phyloP scores from a whole-genome alignment of 2,888 invertebrate genomes.

The Pristionchus fissidentatus region DNA sequence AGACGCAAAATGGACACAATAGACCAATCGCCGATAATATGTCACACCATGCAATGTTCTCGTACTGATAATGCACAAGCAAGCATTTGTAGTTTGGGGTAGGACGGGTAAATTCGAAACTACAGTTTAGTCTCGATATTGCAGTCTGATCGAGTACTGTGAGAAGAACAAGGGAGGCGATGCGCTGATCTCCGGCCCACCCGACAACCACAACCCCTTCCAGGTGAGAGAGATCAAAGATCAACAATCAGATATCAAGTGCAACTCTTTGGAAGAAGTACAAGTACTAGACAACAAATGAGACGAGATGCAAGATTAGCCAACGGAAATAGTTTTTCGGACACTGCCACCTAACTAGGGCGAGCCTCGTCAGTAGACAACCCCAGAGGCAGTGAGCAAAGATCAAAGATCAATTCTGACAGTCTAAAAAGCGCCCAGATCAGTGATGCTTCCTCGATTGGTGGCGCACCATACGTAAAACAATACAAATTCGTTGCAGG shows the following conservation, averaged over 20 bases:
- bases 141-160: constrained; percentile 70
- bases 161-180: constrained; percentile 68
- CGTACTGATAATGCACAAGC: no score
- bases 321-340: not conserved
- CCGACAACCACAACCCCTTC: constrained; percentile 71
- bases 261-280: not conserved
- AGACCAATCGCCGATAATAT: no score
- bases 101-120: constrained; percentile 2
- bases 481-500: constrained; percentile 55
- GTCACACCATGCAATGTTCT: no score
- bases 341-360: not conserved
- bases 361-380: no score
- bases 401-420: no score
- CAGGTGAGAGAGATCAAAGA: constrained; percentile 60
- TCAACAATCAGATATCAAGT: constrained; percentile 2
- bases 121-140: constrained; percentile 45
- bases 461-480: no score
- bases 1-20: no score
- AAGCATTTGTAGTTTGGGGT: no score
- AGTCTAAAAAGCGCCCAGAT: no score
- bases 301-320: not conserved
- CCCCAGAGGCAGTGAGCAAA: no score
- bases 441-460: no score
- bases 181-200: constrained; percentile 66
- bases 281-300: not conserved